phyloP scores from a whole-genome alignment of 2,113 vertebrate genomes.

The Varanus komodoensis region DNA sequence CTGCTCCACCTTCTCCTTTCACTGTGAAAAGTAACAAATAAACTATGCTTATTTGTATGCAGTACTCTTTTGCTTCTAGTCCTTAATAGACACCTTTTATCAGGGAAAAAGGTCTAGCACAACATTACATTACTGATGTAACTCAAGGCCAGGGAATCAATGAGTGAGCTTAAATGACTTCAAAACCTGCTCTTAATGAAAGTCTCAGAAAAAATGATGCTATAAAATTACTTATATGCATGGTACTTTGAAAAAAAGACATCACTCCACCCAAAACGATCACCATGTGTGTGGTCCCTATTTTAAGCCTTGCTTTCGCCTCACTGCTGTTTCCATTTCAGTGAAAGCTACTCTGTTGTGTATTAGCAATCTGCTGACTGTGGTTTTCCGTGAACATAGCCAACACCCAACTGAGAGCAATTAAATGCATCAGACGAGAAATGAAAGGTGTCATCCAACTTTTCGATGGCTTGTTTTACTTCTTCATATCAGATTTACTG shows the following conservation, averaged over 20 bases:
- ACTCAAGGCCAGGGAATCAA: background rate
- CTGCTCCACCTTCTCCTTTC: background rate
- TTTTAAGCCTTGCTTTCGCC: background rate
- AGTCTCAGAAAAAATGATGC: background rate
- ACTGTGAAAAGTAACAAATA: background rate
- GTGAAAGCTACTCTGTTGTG: slow-evolving; percentile 1
- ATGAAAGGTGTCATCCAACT: background rate
- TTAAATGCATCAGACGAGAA: background rate
- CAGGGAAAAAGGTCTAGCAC: background rate
- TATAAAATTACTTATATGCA: background rate
- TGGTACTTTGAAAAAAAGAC: background rate
- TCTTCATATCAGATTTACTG: background rate
- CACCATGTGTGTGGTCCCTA: background rate
- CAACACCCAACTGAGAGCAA: background rate
- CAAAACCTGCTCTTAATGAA: background rate
- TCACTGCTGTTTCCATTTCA: background rate
- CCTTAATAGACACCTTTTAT: background rate
- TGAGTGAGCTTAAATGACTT: background rate
- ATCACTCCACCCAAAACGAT: background rate
- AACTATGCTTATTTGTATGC: background rate
- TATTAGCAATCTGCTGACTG: background rate
- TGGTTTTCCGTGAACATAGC: background rate
- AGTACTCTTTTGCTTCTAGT: background rate
- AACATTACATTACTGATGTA: background rate
- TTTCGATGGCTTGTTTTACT: background rate